Conservation (phyloP, 1,140 invertebrate genomes). For the Drosophila ficusphila region DNA sequence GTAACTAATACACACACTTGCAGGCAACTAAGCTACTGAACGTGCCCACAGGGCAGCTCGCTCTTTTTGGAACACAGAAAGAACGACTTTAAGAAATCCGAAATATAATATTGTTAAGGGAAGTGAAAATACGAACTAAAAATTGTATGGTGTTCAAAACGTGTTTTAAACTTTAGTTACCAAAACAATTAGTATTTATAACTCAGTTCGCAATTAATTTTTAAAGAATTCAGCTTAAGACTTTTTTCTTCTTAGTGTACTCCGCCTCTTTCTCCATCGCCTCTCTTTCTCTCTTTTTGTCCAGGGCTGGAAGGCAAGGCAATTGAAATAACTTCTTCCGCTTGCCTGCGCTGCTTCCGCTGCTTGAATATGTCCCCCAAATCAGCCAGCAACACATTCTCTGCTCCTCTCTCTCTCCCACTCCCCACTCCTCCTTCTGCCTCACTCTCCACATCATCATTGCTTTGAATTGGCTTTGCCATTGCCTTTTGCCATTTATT, state of each 20-base stretch:
- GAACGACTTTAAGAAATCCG: background rate
- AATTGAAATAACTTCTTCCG: constrained; percentile 82
- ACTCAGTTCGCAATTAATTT: no score
- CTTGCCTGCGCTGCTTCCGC: constrained; percentile 77
- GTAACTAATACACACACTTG: constrained; percentile 63
- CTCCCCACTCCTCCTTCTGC: background rate
- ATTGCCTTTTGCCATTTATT: constrained; percentile 63
- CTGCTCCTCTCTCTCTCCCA: background rate
- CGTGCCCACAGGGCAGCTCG: constrained; percentile 43
- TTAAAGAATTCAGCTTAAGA: background rate
- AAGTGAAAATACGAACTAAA: no score
- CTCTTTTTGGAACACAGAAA: constrained; percentile 22
- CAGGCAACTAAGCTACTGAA: constrained; percentile 66
- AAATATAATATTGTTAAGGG: no score
- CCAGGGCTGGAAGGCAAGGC: constrained; percentile 53
- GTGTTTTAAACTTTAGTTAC: no score
- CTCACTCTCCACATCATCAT: constrained; percentile 20
- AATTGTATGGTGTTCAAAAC: no score
- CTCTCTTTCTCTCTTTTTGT: background rate
- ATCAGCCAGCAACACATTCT: constrained; percentile 36
- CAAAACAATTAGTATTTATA: no score
- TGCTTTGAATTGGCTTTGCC: constrained; percentile 64
- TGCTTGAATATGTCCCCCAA: constrained; percentile 78
- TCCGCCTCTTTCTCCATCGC: background rate
- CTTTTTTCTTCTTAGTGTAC: background rate